A percentile compares a stretch with the other conserved stretches of the same genome.
Conservation (phyloP, 1,140 invertebrate genomes). For the Drosophila kanapiae region DNA sequence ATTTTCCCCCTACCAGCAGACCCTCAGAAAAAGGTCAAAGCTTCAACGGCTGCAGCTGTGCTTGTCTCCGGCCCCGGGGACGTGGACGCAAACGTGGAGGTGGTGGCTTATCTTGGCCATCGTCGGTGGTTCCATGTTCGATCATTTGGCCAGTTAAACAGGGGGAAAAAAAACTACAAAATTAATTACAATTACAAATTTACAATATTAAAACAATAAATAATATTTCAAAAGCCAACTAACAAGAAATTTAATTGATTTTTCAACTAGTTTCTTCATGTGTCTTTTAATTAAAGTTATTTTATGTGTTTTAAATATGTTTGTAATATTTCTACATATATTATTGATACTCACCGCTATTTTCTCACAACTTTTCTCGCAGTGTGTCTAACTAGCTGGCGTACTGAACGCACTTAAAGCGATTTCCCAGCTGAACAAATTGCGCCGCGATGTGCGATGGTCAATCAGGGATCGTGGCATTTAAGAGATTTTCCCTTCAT, state of each 20-base stretch:
- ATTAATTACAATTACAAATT: neutral
- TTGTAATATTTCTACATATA: neutral
- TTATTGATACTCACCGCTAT: neutral
- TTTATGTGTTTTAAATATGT: too few species aligned
- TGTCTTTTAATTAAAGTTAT: neutral
- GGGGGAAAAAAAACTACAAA: constrained; percentile 4
- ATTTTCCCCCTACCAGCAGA: constrained; percentile 56
- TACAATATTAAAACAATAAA: neutral
- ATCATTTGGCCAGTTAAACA: constrained; percentile 43
- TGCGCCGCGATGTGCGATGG: constrained; percentile 41
- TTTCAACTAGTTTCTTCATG: too few species aligned
- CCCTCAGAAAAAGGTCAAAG: constrained; percentile 82
- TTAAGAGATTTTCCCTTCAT: constrained; percentile 13
- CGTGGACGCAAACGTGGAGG: constrained; percentile 29
- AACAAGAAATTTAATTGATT: neutral
- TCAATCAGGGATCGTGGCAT: constrained; percentile 51
- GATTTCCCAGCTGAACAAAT: constrained; percentile 57
- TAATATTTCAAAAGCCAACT: neutral
- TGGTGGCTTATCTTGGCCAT: constrained; percentile 73
- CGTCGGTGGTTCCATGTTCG: constrained; percentile 44
- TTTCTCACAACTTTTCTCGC: neutral
- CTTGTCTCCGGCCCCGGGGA: constrained; percentile 19
- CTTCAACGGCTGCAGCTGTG: constrained; percentile 71
- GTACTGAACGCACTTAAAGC: constrained; percentile 69
- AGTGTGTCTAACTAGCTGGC: constrained; percentile 42